Evolutionary conservation across 2,888 invertebrate species (phyloP).

Genomic region (Formica aserva): DNA sequence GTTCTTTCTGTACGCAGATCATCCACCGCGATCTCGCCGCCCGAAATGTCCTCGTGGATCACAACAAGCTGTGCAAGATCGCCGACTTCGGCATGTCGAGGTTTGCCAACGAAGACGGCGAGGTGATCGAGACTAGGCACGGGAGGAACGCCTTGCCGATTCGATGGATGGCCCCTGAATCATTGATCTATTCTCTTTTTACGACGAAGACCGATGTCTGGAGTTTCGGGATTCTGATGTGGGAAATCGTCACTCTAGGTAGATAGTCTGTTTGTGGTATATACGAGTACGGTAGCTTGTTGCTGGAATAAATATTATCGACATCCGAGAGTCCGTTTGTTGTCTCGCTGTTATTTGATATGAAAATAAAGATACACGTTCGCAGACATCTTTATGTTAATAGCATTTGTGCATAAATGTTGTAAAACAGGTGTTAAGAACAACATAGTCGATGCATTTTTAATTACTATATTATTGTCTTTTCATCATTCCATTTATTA

Average conservation of each 20-base stretch:
- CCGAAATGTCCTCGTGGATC: conserved; percentile 93
- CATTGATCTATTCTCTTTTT: conserved; percentile 92
- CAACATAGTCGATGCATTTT: neutral
- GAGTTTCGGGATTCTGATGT: conserved; percentile 94
- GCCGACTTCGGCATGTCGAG: conserved; percentile 96
- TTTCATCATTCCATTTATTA: neutral
- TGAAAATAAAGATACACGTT: conserved; percentile 19
- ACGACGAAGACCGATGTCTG: conserved; percentile 94
- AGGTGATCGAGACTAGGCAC: conserved; percentile 86
- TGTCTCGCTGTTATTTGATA: conserved; percentile 9
- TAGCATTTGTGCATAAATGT: neutral
- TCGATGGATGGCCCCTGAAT: conserved; percentile 95
- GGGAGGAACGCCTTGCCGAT: conserved; percentile 89
- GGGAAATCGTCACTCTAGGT: conserved; percentile 96
- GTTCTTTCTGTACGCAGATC: conserved; percentile 87
- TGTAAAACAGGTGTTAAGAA: neutral
- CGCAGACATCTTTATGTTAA: neutral
- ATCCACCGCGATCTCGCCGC: conserved; percentile 95
- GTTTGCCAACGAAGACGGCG: conserved; percentile 87
- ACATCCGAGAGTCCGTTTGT: neutral
- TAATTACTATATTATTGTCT: neutral
- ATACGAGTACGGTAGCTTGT: conserved; percentile 13
- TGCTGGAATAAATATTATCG: conserved; percentile 25
- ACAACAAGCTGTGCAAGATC: conserved; percentile 95
- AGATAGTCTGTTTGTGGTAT: conserved; percentile 40